Conservation (phyloP, 2,113 vertebrate genomes). For the Ciconia maguari region DNA sequence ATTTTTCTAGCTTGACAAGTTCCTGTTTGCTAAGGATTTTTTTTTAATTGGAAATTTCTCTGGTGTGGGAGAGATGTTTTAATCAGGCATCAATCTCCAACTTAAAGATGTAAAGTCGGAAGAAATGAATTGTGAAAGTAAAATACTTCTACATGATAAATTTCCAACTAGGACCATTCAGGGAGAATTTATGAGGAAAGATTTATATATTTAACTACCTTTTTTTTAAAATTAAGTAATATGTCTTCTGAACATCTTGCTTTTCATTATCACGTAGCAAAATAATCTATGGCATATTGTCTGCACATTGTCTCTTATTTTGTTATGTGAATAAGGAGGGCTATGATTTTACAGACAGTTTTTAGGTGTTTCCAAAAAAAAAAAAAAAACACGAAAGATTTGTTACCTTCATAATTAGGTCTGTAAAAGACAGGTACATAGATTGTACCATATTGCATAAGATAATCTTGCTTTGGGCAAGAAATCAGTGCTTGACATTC, state of each 20-base stretch:
- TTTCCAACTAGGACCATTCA: not conserved
- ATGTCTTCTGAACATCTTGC: constrained; percentile 35
- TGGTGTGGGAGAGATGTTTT: constrained; percentile 10
- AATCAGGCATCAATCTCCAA: constrained; percentile 38
- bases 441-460: not conserved
- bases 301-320: not conserved
- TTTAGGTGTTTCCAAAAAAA: not conserved
- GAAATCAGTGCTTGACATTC: not conserved
- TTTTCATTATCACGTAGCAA: constrained; percentile 30
- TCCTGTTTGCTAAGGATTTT: constrained; percentile 12
- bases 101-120: not conserved
- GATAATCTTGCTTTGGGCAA: not conserved
- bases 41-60: constrained; percentile 54
- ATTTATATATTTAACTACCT: constrained; percentile 10
- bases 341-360: not conserved
- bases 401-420: not conserved
- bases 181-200: not conserved
- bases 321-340: not conserved
- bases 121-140: constrained; percentile 15
- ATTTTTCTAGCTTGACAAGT: constrained; percentile 51
- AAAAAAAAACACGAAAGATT: not conserved
- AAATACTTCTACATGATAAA: not conserved
- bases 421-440: not conserved
- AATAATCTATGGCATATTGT: constrained; percentile 12
- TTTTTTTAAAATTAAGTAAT: constrained; percentile 20